Evolutionary conservation across 2,888 invertebrate genomes (phyloP).

Genomic region (Brenthis ino): DNA sequence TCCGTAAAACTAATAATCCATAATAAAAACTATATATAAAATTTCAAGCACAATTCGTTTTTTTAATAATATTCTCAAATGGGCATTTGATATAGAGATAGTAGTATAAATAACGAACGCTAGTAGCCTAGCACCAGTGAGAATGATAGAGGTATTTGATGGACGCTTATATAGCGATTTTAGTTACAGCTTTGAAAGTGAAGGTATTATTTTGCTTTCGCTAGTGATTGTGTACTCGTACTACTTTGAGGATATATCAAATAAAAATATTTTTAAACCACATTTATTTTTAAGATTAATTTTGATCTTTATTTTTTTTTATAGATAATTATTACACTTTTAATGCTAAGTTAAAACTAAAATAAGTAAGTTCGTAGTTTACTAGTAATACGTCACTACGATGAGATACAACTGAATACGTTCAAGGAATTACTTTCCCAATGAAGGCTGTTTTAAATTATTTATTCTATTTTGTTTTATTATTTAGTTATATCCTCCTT

Average conservation of each 20-base stretch:
- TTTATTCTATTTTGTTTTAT: neutral
- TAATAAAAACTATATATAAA: neutral
- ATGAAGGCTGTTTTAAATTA: slow-evolving; percentile 10
- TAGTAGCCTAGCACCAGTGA: neutral
- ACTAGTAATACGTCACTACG: too few relatives aligned
- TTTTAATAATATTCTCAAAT: neutral
- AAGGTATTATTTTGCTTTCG: slow-evolving; percentile 63
- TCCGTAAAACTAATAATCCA: too few relatives aligned
- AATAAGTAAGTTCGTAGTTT: too few relatives aligned
- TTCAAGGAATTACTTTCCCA: slow-evolving; percentile 6
- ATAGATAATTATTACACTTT: too few relatives aligned
- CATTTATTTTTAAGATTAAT: too few relatives aligned
- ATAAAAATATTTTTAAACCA: too few relatives aligned
- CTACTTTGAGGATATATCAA: slow-evolving; percentile 20
- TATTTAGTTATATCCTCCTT: slow-evolving; percentile 10
- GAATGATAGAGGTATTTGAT: slow-evolving; percentile 1
- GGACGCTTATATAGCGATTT: slow-evolving; percentile 23
- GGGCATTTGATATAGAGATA: too few relatives aligned
- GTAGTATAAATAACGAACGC: too few relatives aligned
- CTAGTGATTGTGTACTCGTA: slow-evolving; percentile 49
- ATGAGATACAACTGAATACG: neutral
- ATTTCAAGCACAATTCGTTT: slow-evolving; percentile 10
- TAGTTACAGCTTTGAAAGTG: slow-evolving; percentile 55
- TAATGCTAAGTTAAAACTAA: too few relatives aligned
- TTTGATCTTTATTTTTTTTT: too few relatives aligned